phyloP scores from a whole-genome alignment of 2,797 vertebrate genomes.

The Alcedo quadribrachys region DNA sequence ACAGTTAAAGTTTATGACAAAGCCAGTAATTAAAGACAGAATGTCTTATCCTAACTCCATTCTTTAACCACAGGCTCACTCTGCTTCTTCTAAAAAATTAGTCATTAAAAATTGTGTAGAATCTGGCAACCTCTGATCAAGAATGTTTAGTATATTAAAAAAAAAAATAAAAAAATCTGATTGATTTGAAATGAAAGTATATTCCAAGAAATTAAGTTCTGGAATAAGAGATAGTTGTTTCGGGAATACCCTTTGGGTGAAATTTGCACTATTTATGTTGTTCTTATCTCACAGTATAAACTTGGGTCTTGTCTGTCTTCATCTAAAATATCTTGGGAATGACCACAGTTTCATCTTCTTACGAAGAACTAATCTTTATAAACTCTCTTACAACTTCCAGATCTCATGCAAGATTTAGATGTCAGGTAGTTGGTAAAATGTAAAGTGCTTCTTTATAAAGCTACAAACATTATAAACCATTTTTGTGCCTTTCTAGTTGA shows the following conservation, averaged over 20 bases:
- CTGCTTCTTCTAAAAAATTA: background rate
- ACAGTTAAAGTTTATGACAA: background rate
- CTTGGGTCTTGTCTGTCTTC: background rate
- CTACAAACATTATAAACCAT: background rate
- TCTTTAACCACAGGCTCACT: background rate
- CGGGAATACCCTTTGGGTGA: background rate
- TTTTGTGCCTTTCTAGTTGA: background rate
- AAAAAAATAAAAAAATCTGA: background rate
- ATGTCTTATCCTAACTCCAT: background rate
- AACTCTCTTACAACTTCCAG: background rate
- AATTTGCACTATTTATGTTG: background rate
- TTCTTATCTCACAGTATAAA: background rate
- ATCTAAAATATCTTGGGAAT: background rate
- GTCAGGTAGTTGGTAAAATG: background rate
- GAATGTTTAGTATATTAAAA: background rate
- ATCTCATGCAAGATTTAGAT: background rate
- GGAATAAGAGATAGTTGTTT: background rate
- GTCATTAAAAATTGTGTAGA: background rate
- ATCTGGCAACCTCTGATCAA: background rate
- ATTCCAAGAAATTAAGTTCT: background rate
- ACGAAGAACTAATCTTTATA: background rate
- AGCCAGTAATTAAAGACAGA: conserved; percentile 16
- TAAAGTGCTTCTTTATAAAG: background rate
- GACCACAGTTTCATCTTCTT: background rate
- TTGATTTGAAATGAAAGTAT: background rate